Base-by-base conservation (phyloP, 2,888 invertebrate genomes). In the Stegophylla sp. region DNA sequence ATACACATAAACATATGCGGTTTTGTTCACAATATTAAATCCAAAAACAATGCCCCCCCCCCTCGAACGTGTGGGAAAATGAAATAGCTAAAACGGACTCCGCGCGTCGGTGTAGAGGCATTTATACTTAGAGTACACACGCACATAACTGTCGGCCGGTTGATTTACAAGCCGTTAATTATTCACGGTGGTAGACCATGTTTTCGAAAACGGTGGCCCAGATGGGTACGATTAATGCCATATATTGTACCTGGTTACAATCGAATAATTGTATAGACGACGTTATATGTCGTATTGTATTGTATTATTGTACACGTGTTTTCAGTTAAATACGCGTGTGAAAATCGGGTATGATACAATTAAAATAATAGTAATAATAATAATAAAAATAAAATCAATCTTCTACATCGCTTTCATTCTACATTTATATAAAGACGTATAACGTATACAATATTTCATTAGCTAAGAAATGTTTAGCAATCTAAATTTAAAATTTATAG, bases 131-230 rank as follows among this genome's bases (percentile, higher is more conserved):
- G 28, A 69, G 69, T 59, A 43, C 28, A 26, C 43, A 43, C 28
- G 17, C 43, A 45, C 41, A 53, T 45, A 59, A 67, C 53, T 77
- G 76, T 76, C 56, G n/a, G 56, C 59, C 45, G 77, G 77, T 77
- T 77, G 69, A 77, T 69, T 77, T 77, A 69, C 48, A 69, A 77
- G 66, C 34, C 45, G 69, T 77, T 77, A 69, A 77, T 77, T 69
- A 69, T 77, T 69, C 45, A 48, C 45, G 69, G 59, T 34, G 69
- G 45, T 66, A 69, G 34, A 12, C 67, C 20, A 28, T 56, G 23
- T 69, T 56, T 77, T 45, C 17, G 56, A 43, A 77, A 67, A 77
- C 77, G 61, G 69, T 34, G 77, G 69, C 45, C 20, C 9, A 67
- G 41, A 20, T 28, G 56, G 77, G 28, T 3, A 48, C 28, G 48